Base-by-base conservation (phyloP, 2,888 invertebrate species). In the Rhabditoides inermis region DNA sequence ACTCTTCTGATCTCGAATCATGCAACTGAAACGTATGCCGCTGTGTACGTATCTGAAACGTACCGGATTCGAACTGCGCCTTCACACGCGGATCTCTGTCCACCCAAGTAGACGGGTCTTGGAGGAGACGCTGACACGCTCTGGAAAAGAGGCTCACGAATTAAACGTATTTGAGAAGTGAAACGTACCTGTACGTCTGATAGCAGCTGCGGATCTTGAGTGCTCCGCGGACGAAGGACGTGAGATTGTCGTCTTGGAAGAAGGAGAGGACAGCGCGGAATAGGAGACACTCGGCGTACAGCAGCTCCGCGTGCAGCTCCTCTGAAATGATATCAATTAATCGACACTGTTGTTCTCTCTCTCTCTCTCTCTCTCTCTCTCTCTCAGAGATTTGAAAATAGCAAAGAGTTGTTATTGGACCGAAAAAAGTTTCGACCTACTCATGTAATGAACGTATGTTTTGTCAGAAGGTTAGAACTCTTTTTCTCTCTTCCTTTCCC, bases 231-330 rank as follows among this genome's bases (percentile, higher is more conserved):
- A 95, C 86, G 70, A 95, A 86, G 73, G 88, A 89, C 48, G 88
- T 84, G 56, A 94, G 81, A 63, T 88, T 91, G 78, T 95, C 94
- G 75, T 94, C 92, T 75, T 91, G 90, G 73, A 92, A 85, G 76
- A 94, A 89, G 18, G 88, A 88, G 60, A 95, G 83, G 76, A 91
- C 83, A 0, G 94, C 88, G 74, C 88, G 85, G 55, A 92, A 81
- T 45, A 95, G 81, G 45, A 91, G 81, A 30, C 88, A 85, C 78
- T 95, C 94, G 0, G 94, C 92, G 77, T 88, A 88, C 77, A 91
- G 91, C 35, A 95, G 80, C 77, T 95, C 94, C 0, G 94, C 92
- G 79, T 95, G 94, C 20, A 72, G 60, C 47, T 74, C 70, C 41
- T 65, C 73, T 70, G 50, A 49, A 65, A 51, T 12, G n/a, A n/a